Conservation (phyloP, 2,113 vertebrate genomes). For the Sylvietta virens region DNA sequence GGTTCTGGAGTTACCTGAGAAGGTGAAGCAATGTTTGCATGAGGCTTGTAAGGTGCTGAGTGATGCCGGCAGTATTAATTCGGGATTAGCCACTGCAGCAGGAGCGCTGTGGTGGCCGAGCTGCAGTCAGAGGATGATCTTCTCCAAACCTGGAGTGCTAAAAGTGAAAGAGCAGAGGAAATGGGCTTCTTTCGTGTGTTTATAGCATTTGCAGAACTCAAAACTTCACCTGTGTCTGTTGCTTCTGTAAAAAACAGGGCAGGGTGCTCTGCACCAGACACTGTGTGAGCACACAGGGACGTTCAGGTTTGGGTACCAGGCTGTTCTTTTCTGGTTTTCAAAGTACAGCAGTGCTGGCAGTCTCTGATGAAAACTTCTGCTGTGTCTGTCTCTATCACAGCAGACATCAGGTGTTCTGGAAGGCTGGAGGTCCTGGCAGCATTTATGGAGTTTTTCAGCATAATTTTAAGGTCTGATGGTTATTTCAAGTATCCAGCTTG, state of each 20-base stretch:
- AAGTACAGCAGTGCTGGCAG: neutral
- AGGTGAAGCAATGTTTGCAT: neutral
- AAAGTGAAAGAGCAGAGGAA: neutral
- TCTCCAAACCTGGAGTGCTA: neutral
- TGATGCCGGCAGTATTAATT: neutral
- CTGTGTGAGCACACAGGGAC: neutral
- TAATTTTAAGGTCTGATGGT: neutral
- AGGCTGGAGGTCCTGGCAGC: neutral
- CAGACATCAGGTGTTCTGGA: neutral
- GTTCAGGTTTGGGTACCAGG: neutral
- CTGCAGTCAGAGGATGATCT: neutral
- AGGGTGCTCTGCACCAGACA: fast-evolving
- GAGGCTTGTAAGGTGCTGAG: neutral
- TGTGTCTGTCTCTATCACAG: neutral
- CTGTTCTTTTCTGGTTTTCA: neutral
- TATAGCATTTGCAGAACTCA: neutral
- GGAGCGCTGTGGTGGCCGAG: neutral
- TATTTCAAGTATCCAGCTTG: neutral
- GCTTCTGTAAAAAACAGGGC: neutral
- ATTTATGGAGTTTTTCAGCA: neutral
- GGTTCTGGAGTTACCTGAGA: neutral
- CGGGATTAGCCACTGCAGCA: neutral
- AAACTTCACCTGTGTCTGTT: fast-evolving
- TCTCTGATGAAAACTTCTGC: neutral
- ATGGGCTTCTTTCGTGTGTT: neutral